Base-by-base conservation (phyloP, 2,797 vertebrate species). In the Oreonectes daqikongensis region DNA sequence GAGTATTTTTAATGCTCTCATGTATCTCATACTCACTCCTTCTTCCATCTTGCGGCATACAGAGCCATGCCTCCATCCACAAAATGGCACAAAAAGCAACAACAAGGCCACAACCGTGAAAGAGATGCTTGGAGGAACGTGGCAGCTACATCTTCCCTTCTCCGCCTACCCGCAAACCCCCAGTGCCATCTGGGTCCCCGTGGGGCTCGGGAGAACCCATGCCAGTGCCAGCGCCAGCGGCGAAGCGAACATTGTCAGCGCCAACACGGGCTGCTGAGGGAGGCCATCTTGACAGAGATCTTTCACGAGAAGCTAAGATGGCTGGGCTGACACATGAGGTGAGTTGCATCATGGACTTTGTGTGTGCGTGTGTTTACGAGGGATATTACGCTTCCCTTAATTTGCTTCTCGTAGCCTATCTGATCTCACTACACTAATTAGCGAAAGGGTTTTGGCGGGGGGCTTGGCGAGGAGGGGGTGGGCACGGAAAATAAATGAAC, bases 201-300 rank as follows among this genome's bases (percentile, higher is more conserved):
- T 68, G 82, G 85, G 82, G 81, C 66, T 35, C 2, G 69, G 69
- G 72, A 77, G 75, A 75, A 68, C 48, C 53, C 18, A 28, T 76
- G 77, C 85, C 84, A 59, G 66, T 90, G 89, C 90, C 89, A 92
- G 86, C 86, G 89, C 90, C 89, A 92, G 86, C 86, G 79, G 84
- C 61, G 84, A 81, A 91, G 87, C 91, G 92, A 89, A 85, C 85
- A 82, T 82, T 14, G 57, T 83, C 83, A 72, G 75, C 81, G 87
- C 83, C 84, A 76, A 85, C 85, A 83, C 85, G 83, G 82, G 24
- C 65, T 84, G 86, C 80, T 46, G 85, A 75, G 18, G 93, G 95
- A 93, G 92, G 95, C 96, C 96, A 97, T 96, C 95, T 97, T 96
- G 94, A 81, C 63, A 89, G 92, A 94, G 88, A 91, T 79, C 87